A percentile compares a stretch with the other conserved stretches of the same genome.
phyloP scores from a whole-genome alignment of 1,140 invertebrate species.

The Drosophila tropicalis region DNA sequence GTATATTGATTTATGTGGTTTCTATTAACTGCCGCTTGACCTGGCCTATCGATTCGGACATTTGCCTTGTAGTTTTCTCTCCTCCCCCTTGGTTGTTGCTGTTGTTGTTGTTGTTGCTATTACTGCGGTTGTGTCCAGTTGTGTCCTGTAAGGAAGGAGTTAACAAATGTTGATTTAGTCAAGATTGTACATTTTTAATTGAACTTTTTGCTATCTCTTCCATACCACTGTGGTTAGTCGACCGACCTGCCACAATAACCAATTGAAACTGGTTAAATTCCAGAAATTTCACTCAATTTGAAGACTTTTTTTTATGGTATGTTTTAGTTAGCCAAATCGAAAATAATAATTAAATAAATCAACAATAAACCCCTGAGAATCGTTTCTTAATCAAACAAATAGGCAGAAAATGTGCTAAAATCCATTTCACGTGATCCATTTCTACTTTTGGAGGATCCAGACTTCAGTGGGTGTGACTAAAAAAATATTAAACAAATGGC shows the following conservation, averaged over 20 bases:
- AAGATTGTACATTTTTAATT: neutral
- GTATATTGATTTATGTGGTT: constrained; percentile 42
- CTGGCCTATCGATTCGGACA: constrained; percentile 57
- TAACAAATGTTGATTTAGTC: constrained; percentile 24
- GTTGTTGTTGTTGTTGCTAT: neutral
- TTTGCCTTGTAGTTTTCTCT: constrained; percentile 46
- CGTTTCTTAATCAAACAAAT: constrained; percentile 17
- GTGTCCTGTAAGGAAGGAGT: constrained; percentile 28
- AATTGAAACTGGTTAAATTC: constrained; percentile 75
- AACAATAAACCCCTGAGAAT: constrained; percentile 7
- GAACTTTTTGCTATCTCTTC: constrained; percentile 25
- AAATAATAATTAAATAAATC: constrained; percentile 16
- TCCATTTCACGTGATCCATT: constrained; percentile 25
- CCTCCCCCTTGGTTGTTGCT: neutral
- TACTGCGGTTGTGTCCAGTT: no score
- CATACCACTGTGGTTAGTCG: constrained; percentile 27
- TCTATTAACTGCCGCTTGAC: constrained; percentile 32
- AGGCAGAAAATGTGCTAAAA: constrained; percentile 66
- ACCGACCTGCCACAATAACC: constrained; percentile 82
- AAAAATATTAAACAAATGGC: neutral
- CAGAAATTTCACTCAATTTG: constrained; percentile 41
- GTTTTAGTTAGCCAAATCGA: neutral
- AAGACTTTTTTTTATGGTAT: constrained; percentile 39
- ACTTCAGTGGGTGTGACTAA: constrained; percentile 17
- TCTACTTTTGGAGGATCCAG: constrained; percentile 1